phyloP scores from a whole-genome alignment of 2,888 invertebrate species.

The Spodoptera exigua region DNA sequence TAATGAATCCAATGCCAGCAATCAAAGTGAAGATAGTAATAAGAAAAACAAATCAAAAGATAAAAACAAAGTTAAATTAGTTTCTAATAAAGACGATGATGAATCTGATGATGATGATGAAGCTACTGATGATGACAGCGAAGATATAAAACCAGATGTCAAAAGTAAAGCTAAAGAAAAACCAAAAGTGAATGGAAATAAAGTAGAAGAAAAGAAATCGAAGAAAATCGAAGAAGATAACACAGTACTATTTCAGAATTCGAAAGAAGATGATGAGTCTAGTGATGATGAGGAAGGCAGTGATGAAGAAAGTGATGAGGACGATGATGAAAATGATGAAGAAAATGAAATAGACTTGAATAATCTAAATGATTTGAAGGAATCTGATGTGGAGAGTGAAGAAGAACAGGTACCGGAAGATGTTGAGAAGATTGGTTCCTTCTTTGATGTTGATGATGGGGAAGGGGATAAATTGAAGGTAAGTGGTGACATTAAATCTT shows the following conservation, averaged over 20 bases:
- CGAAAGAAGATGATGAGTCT: conserved; percentile 41
- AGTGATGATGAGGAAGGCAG: conserved; percentile 42
- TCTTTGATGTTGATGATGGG: conserved; percentile 75
- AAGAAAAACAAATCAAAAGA: conserved; percentile 28
- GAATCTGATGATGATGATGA: conserved; percentile 41
- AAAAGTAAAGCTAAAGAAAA: conserved; percentile 30
- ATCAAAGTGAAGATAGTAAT: conserved; percentile 16
- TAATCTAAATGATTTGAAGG: conserved; percentile 85
- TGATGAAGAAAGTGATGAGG: conserved; percentile 50
- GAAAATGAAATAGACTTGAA: conserved; percentile 57
- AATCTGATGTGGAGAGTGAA: conserved; percentile 79
- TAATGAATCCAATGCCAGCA: conserved; percentile 14
- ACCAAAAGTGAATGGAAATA: conserved; percentile 20
- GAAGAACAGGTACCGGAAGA: conserved; percentile 64
- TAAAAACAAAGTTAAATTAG: conserved; percentile 35
- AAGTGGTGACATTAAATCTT: conserved; percentile 17
- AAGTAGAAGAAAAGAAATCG: conserved; percentile 14
- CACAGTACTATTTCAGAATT: conserved; percentile 46
- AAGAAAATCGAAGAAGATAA: conserved; percentile 21
- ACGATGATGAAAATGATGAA: conserved; percentile 53
- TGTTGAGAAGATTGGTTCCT: conserved; percentile 68
- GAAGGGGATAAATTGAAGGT: conserved; percentile 82
- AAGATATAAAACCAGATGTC: conserved; percentile 7
- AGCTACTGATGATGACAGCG: conserved; percentile 34
- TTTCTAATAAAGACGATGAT: conserved; percentile 39